Percentiles rank a stretch among this genome's conserved stretches.
phyloP scores from a whole-genome alignment of 2,797 vertebrate genomes.

The Epinephelus coioides region DNA sequence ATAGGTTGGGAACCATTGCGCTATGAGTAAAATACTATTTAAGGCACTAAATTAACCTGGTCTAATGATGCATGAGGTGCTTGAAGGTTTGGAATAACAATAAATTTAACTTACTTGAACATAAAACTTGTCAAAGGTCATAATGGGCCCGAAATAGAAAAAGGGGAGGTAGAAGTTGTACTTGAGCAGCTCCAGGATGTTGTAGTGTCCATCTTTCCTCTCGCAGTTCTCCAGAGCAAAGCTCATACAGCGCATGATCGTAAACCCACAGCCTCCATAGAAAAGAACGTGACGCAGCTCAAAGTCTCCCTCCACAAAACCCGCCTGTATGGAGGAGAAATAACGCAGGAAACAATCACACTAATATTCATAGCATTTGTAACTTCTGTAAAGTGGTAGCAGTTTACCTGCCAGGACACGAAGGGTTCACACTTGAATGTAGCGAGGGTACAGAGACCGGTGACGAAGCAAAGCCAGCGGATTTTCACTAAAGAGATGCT shows the following conservation, averaged over 20 bases:
- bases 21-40: not conserved
- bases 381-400: not conserved
- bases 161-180: conserved; percentile 99
- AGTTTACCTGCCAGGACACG: conserved; percentile 93
- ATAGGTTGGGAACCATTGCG: not conserved
- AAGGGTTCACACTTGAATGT: conserved; percentile 96
- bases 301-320: conserved; percentile 91
- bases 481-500: conserved; percentile 91
- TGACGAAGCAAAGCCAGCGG: conserved; percentile 93
- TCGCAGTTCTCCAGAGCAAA: conserved; percentile 95
- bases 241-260: conserved; percentile 95
- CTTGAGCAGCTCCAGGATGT: conserved; percentile 94
- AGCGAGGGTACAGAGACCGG: conserved; percentile 91
- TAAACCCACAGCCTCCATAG: conserved; percentile 94
- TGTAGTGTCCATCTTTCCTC: conserved; percentile 91
- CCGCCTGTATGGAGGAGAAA: conserved; percentile 83
- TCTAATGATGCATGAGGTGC: not conserved
- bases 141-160: conserved; percentile 98
- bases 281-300: conserved; percentile 94
- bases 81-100: not conserved
- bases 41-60: not conserved
- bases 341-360: not conserved
- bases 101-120: conserved; percentile 86
- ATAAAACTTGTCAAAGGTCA: conserved; percentile 96
- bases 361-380: too few relatives aligned